Percentiles rank a stretch among this genome's conserved stretches.
Evolutionary conservation across 2,888 invertebrate genomes (phyloP).

Genomic region (Xestoiulus laeticollis): DNA sequence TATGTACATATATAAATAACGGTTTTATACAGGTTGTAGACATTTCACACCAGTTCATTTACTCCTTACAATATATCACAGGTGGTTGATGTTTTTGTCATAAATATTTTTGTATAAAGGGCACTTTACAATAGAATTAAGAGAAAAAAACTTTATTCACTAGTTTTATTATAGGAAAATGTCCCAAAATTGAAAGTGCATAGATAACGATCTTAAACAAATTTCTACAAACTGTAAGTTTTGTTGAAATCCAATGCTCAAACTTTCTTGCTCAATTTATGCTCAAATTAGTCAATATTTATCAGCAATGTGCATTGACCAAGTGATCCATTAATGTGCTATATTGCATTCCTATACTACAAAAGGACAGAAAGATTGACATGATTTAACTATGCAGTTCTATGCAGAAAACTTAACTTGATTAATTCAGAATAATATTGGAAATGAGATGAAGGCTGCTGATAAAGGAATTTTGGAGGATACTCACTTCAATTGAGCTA

Average conservation of each 20-base stretch:
- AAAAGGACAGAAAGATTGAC: not conserved
- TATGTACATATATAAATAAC: not conserved
- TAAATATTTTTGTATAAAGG: not conserved
- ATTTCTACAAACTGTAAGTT: too few species aligned
- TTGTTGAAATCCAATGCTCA: too few species aligned
- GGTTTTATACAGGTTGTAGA: slow-evolving; percentile 6
- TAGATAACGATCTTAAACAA: too few species aligned
- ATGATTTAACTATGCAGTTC: not conserved
- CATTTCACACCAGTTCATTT: slow-evolving; percentile 14
- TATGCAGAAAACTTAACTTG: not conserved
- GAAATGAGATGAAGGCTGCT: not conserved
- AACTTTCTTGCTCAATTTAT: too few species aligned
- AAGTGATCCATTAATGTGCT: too few species aligned
- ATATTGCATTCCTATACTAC: not conserved
- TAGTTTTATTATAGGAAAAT: not conserved
- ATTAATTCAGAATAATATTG: not conserved
- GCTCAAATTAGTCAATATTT: too few species aligned
- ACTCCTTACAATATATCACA: not conserved
- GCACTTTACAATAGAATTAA: not conserved
- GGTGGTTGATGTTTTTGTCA: not conserved
- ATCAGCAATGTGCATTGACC: too few species aligned
- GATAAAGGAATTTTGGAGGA: not conserved
- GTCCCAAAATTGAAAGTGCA: not conserved
- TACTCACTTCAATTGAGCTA: not conserved
- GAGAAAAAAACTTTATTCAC: not conserved